Base-by-base conservation (phyloP, 2,797 vertebrate genomes). In the Tachyglossus aculeatus region DNA sequence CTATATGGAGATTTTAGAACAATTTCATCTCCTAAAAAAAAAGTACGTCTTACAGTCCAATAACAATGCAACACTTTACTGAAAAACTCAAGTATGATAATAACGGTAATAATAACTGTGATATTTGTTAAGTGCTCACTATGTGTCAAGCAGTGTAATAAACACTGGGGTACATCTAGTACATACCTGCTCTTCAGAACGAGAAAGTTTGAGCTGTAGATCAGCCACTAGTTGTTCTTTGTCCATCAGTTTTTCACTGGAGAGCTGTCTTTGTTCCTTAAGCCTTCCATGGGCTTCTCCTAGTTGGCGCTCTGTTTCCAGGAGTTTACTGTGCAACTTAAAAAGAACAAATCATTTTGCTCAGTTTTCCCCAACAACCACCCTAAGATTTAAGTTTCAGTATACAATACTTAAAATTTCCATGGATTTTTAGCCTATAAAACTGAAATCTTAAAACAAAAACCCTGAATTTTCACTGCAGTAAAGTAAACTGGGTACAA, bases 211-310 rank as follows among this genome's bases (percentile, higher is more conserved):
- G 56, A 99, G 93, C 27, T 98, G 96, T 47, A 97, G 87, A 80
- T 99, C 98, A 9, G 97, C 95, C 33, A 94, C 95, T 73, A 98
- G 97, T 81, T 99, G 97, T 79, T 99, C 98, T 24, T 94, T 95
- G 85, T 99, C 98, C 91, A 98, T 98, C 44, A 99, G 86, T 57
- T 99, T 99, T 89, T 99, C 98, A 74, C 96, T 96, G 2, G 97
- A 97, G 7, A 98, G 93, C 84, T 98, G 97, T 81, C 98, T 95
- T 92, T 99, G 97, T 13, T 99, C 98, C 86, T 99, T 99, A 43
- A 99, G 92, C 34, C 96, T 93, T 29, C 97, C 98, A 22, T 99
- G 97, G 0, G 93, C 94, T 84, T 99, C 98, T 1, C 97, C 97
- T 29, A 99, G 90, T 84, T 98, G 98, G 47, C 94, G 92, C 84